These are phyloP conservation scores for Lanistes nyassanus DNA, from an alignment of 1,140 invertebrate genomes.

Conservation along the genomic window DNA sequence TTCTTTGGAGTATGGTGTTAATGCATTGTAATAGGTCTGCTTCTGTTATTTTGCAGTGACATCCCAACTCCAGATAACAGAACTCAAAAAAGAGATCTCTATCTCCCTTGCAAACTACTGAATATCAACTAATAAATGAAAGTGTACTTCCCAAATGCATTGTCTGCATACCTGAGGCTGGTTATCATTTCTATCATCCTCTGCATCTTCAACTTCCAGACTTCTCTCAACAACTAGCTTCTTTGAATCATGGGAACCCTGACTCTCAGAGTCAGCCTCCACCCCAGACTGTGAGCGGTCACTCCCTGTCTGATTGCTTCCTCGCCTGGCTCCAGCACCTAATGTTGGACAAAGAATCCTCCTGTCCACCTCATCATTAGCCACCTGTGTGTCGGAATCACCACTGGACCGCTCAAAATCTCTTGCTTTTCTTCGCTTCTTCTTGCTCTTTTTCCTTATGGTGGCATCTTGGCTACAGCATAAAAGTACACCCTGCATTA, in stretches of 20 bases:
- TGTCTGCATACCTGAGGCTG: constrained; percentile 1
- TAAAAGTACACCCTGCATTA: background rate
- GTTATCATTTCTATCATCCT: constrained; percentile 25
- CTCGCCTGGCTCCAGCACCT: background rate
- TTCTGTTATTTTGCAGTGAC: no score
- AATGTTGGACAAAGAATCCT: constrained; percentile 15
- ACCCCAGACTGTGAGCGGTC: constrained; percentile 53
- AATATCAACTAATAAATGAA: no score
- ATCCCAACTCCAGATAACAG: no score
- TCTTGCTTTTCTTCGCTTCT: constrained; percentile 53
- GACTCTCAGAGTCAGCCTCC: constrained; percentile 60
- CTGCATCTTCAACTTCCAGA: constrained; percentile 29
- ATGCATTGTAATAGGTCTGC: no score
- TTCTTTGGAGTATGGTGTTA: no score
- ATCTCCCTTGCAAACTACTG: background rate
- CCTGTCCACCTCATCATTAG: constrained; percentile 44
- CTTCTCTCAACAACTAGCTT: constrained; percentile 14
- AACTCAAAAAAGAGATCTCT: background rate
- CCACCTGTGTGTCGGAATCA: constrained; percentile 59
- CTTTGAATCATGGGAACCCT: constrained; percentile 40
- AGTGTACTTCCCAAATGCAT: no score
- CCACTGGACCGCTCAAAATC: constrained; percentile 60
- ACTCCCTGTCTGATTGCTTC: constrained; percentile 14
- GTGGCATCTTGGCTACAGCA: constrained; percentile 45
- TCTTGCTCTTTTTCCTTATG: constrained; percentile 56